These are phyloP conservation scores for Scrobipalpa costella DNA, from an alignment of 2,888 invertebrate species.

Conservation along the genomic window DNA sequence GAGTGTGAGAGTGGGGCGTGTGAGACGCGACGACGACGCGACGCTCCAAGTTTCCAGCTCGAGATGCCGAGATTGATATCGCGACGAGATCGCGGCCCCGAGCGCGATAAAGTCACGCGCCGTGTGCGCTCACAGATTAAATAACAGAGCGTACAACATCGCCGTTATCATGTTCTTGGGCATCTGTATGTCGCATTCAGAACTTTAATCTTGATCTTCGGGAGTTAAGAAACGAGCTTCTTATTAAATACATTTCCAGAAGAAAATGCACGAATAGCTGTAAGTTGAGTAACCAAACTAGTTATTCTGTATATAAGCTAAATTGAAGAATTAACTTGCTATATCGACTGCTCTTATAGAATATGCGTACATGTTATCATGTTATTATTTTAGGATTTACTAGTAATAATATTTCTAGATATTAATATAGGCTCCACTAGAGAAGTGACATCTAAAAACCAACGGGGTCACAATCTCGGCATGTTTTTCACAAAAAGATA, in stretches of 20 bases:
- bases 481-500: not conserved
- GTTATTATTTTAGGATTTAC: no score
- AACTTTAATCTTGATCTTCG: not conserved
- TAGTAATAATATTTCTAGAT: no score
- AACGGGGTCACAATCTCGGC: no score
- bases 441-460: no score
- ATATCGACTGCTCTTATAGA: no score
- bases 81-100: conserved; percentile 19
- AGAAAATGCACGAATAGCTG: no score
- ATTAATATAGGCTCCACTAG: no score
- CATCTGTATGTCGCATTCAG: not conserved
- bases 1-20: not conserved
- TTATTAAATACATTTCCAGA: no score
- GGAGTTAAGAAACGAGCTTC: not conserved
- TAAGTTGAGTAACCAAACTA: no score
- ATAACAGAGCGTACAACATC: conserved; percentile 13
- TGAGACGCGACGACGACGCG: not conserved
- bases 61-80: conserved; percentile 26
- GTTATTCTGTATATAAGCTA: no score
- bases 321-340: no score
- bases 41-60: conserved; percentile 11
- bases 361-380: no score
- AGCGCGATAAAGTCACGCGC: conserved; percentile 22
- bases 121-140: conserved; percentile 21
- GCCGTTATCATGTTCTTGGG: conserved; percentile 20